Evolutionary conservation across 2,888 invertebrate species (phyloP).

Genomic region (Campaea margaritaria): DNA sequence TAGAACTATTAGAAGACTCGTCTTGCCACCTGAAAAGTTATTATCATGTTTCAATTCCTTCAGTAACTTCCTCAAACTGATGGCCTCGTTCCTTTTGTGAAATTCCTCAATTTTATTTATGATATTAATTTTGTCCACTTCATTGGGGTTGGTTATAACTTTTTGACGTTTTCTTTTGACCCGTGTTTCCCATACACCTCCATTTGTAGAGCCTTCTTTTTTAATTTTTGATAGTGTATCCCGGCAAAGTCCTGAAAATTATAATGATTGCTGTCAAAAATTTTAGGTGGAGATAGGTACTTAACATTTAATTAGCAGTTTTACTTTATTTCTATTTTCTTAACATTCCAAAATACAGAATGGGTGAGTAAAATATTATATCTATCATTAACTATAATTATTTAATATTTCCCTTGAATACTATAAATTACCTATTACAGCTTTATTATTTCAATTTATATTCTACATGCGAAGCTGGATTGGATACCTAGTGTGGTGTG

Average conservation of each 20-base stretch:
- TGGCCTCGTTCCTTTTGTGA: conserved; percentile 25
- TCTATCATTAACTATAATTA: too few species aligned
- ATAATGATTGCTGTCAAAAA: too few species aligned
- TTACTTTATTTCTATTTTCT: too few species aligned
- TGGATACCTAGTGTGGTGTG: too few species aligned
- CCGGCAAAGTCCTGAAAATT: conserved; percentile 26
- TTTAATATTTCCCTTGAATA: too few species aligned
- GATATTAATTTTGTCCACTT: conserved; percentile 30
- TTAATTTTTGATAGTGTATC: conserved; percentile 31
- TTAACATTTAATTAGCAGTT: too few species aligned
- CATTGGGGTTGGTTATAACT: conserved; percentile 30
- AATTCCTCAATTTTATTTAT: conserved; percentile 33
- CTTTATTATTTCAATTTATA: too few species aligned
- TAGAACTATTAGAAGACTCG: conserved; percentile 28
- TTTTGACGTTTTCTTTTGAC: conserved; percentile 28
- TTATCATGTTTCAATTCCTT: conserved; percentile 27
- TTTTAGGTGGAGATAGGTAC: too few species aligned
- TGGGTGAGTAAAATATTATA: too few species aligned
- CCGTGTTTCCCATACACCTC: conserved; percentile 26
- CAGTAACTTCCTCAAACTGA: conserved; percentile 24
- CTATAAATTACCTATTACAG: too few species aligned
- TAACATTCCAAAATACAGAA: too few species aligned
- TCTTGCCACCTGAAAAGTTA: conserved; percentile 27
- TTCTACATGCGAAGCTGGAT: too few species aligned
- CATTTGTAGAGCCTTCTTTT: conserved; percentile 27